Conservation (phyloP, 2,797 vertebrate genomes). For the Cynopterus sphinx region DNA sequence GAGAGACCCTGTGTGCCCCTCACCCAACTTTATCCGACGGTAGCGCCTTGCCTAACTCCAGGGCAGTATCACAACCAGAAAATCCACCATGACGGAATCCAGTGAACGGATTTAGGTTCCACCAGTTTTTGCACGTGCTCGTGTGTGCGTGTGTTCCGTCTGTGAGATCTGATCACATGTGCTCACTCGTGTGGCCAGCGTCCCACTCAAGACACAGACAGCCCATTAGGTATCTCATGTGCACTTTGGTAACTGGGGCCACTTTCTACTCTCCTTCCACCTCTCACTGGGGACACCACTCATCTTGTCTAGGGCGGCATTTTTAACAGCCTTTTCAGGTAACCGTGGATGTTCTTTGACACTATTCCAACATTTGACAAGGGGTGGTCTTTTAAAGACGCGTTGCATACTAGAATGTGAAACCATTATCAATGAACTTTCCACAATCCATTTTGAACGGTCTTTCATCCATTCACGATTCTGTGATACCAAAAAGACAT, state of each 20-base stretch:
- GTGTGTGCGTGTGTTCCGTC: background rate
- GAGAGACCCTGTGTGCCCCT: background rate
- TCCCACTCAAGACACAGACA: background rate
- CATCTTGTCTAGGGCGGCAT: background rate
- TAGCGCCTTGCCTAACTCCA: background rate
- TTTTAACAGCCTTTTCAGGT: background rate
- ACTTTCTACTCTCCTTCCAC: background rate
- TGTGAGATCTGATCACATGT: background rate
- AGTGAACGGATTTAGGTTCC: background rate
- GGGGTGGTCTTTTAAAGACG: background rate
- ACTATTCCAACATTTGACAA: background rate
- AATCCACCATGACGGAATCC: background rate
- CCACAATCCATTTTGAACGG: background rate
- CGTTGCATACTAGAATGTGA: background rate
- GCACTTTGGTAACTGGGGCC: background rate
- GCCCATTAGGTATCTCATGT: background rate
- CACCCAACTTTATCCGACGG: background rate
- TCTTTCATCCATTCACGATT: background rate
- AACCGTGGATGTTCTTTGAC: background rate
- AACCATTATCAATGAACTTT: background rate
- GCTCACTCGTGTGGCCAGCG: too few species aligned
- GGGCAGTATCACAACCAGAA: background rate
- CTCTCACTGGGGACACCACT: background rate
- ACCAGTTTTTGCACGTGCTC: background rate
- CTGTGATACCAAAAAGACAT: background rate